Conservation (phyloP, 1,140 invertebrate genomes). For the Hylaeus anthracinus region DNA sequence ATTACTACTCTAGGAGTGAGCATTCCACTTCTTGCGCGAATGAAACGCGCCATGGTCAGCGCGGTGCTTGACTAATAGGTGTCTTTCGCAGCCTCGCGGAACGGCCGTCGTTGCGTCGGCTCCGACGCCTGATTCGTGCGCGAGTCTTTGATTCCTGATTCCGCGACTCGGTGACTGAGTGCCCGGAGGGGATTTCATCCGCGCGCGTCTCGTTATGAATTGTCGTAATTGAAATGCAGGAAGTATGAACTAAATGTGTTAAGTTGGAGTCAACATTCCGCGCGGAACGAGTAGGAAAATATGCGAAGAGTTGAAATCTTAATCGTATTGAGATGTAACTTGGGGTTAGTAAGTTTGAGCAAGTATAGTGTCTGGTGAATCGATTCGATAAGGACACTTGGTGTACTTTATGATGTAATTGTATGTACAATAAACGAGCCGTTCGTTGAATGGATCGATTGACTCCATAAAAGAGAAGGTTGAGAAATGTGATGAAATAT, state of each 20-base stretch:
- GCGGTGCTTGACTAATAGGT: constrained; percentile 35
- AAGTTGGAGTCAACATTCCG: neutral
- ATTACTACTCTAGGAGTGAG: constrained; percentile 13
- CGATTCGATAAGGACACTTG: no score
- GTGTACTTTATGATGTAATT: no score
- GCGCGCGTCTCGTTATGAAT: neutral
- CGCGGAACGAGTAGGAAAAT: no score
- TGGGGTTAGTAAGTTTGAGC: no score
- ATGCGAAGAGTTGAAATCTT: no score
- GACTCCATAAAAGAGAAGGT: no score
- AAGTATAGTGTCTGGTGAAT: no score
- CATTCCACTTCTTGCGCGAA: constrained; percentile 33
- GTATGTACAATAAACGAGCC: no score
- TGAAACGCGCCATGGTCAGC: neutral
- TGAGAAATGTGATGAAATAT: no score
- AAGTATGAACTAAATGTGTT: neutral
- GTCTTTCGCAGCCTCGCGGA: constrained; percentile 14
- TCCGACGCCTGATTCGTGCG: constrained; percentile 4
- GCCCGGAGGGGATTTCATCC: no score
- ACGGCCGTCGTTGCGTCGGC: neutral
- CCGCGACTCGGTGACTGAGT: neutral
- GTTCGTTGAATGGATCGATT: no score
- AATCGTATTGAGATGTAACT: no score
- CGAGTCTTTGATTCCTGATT: neutral
- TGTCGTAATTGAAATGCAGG: neutral